Conservation (phyloP, 2,888 invertebrate species). For the Mimumesa dahlbomi region DNA sequence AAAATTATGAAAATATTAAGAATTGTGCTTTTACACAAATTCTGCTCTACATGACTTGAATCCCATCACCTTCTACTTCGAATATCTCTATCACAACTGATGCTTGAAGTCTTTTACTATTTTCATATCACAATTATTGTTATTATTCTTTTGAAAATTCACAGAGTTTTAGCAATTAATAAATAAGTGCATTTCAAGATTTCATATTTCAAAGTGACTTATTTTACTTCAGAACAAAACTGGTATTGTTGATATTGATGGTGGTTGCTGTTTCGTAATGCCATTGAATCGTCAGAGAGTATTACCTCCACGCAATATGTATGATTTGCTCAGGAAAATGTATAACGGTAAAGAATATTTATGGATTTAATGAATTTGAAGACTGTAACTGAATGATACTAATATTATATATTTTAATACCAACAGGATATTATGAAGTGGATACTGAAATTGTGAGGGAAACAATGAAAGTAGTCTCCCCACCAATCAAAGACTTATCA, state of each 20-base stretch:
- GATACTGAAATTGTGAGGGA: conserved; percentile 89
- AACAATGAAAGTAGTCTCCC: conserved; percentile 88
- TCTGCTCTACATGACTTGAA: too few relatives aligned
- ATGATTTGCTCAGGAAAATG: conserved; percentile 91
- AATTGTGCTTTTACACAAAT: too few relatives aligned
- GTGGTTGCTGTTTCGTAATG: conserved; percentile 93
- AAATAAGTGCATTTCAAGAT: too few relatives aligned
- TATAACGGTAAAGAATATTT: conserved; percentile 84
- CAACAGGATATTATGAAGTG: conserved; percentile 88
- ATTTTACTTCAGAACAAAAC: conserved; percentile 83
- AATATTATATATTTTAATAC: conserved; percentile 18
- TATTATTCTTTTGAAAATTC: too few relatives aligned
- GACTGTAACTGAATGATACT: too few relatives aligned
- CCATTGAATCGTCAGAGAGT: conserved; percentile 90
- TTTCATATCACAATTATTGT: too few relatives aligned
- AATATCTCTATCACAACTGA: too few relatives aligned
- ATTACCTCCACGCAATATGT: conserved; percentile 89
- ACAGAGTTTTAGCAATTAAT: too few relatives aligned
- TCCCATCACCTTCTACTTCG: too few relatives aligned
- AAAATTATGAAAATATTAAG: too few relatives aligned
- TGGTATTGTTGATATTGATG: conserved; percentile 89
- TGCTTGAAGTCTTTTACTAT: too few relatives aligned
- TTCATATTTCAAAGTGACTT: neutral
- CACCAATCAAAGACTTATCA: conserved; percentile 85
- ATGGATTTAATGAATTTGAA: neutral